Conservation (phyloP, 2,888 invertebrate genomes). For the Petrolisthes manimaculis region DNA sequence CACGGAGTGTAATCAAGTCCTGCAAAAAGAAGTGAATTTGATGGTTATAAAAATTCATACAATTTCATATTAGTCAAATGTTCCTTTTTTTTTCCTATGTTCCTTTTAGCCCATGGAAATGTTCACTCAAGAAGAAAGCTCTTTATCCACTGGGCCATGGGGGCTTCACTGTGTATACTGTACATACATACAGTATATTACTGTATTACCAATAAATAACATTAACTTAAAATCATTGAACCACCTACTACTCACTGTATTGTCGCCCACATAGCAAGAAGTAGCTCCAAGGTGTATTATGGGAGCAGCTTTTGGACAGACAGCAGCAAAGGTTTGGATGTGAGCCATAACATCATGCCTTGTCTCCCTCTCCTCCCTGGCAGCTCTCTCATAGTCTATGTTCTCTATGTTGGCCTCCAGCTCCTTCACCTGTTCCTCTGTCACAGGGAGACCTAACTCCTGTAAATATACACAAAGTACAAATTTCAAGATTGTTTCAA, state of each 20-base stretch:
- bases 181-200: background rate
- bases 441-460: conserved; percentile 87
- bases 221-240: background rate
- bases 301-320: conserved; percentile 91
- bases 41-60: no score
- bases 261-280: conserved; percentile 97
- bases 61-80: no score
- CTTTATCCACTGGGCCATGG: no score
- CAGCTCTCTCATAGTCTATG: conserved; percentile 88
- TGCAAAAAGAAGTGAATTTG: conserved; percentile 67
- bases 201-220: background rate
- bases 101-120: no score
- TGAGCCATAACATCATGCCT: conserved; percentile 99
- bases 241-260: conserved; percentile 76
- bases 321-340: conserved; percentile 90
- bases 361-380: conserved; percentile 85
- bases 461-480: conserved; percentile 70
- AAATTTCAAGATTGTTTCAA: no score
- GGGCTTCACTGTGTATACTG: background rate
- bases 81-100: no score
- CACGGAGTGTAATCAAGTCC: conserved; percentile 89
- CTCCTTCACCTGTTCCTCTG: conserved; percentile 85
- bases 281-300: conserved; percentile 97
- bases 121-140: no score
- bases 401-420: conserved; percentile 83